Percentiles rank a stretch among this genome's conserved stretches.
These are phyloP conservation scores for Amiota mariae DNA, from an alignment of 2,888 invertebrate species.

Conservation along the genomic window DNA sequence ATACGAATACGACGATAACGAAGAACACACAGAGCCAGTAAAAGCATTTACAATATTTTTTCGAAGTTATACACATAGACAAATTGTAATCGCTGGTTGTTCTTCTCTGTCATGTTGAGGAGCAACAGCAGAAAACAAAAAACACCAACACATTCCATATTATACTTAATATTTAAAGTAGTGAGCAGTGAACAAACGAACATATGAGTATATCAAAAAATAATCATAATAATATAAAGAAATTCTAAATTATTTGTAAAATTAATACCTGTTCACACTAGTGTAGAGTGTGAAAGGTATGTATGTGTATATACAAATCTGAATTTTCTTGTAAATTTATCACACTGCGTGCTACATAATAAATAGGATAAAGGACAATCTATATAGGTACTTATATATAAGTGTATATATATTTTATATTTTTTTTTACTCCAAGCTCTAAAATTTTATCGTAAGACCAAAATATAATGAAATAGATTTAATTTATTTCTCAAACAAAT, in stretches of 20 bases:
- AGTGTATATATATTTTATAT: too few relatives aligned
- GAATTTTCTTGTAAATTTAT: background rate
- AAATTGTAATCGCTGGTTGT: conserved; percentile 53
- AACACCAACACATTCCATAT: background rate
- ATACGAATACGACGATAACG: conserved; percentile 30
- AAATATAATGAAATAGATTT: too few relatives aligned
- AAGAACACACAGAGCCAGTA: conserved; percentile 32
- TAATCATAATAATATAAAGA: background rate
- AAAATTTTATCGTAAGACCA: too few relatives aligned
- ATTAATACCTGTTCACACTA: background rate
- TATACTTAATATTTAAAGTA: background rate
- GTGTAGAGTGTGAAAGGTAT: background rate
- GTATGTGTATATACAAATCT: background rate
- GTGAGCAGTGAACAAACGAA: conserved; percentile 37
- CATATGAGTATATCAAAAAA: background rate
- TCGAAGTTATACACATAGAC: conserved; percentile 69
- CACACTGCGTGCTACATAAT: background rate
- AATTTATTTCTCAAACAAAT: too few relatives aligned
- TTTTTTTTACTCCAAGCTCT: too few relatives aligned
- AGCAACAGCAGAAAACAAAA: background rate
- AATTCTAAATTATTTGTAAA: background rate
- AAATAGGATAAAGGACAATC: background rate
- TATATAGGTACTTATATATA: background rate
- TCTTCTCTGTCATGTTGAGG: background rate
- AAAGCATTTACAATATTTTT: conserved; percentile 22